Conservation (phyloP, 92 coral and sea anemone genomes). For the Porites rus region DNA sequence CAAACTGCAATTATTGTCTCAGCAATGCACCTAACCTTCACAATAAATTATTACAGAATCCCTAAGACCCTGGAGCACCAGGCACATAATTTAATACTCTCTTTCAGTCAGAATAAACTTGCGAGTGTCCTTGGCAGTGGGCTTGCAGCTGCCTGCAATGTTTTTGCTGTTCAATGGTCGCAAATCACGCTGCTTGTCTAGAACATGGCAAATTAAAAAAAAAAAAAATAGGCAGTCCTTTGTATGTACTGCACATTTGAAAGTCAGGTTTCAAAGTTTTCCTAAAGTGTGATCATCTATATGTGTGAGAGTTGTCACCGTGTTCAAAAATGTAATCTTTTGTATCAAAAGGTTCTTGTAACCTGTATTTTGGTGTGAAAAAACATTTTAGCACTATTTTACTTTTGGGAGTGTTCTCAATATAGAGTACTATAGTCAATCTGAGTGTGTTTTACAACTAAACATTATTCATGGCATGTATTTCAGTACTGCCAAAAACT, state of each 20-base stretch:
- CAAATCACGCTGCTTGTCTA: neutral
- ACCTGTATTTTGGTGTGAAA: constrained; percentile 52
- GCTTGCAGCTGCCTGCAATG: no score
- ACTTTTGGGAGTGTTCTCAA: constrained; percentile 8
- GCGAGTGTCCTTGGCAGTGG: no score
- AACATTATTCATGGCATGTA: neutral
- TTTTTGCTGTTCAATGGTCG: no score
- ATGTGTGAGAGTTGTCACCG: constrained; percentile 19
- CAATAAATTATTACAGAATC: no score
- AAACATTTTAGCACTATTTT: neutral
- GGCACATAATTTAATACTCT: no score
- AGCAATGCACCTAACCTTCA: no score
- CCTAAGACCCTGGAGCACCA: no score
- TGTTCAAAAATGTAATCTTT: constrained; percentile 39
- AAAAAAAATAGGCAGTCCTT: neutral
- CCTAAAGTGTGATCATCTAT: neutral
- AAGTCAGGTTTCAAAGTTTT: neutral
- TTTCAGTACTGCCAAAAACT: neutral
- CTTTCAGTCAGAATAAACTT: no score
- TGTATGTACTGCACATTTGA: neutral
- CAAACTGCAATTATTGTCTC: no score
- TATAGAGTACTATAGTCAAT: neutral
- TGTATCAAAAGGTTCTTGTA: constrained; percentile 61
- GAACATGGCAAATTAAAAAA: neutral
- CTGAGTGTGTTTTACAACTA: neutral